A percentile compares a stretch with the other conserved stretches of the same genome.
Conservation (phyloP, 1,140 invertebrate species). For the Drosophila subpulchrella region DNA sequence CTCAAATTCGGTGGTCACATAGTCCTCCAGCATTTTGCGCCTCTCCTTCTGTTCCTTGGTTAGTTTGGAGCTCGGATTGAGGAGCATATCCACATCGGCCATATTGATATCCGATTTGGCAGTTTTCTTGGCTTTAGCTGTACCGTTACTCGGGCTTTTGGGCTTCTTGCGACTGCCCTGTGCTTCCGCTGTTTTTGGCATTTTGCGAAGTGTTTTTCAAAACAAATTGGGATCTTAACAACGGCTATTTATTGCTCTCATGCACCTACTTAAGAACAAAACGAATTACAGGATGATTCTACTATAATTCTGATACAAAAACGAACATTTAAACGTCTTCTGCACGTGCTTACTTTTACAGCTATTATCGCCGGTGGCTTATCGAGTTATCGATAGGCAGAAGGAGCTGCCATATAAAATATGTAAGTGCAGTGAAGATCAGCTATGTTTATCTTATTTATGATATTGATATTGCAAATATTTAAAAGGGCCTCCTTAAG, state of each 20-base stretch:
- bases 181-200: neutral
- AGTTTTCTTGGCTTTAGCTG: constrained; percentile 4
- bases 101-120: neutral
- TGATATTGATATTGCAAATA: too few species aligned
- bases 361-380: neutral
- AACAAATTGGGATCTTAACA: neutral
- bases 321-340: neutral
- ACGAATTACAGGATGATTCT: neutral
- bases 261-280: neutral
- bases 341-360: constrained; percentile 2
- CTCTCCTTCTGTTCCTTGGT: neutral
- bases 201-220: neutral
- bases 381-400: neutral
- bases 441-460: too few species aligned
- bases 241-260: neutral
- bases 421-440: neutral
- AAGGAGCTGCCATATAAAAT: neutral
- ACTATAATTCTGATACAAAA: neutral
- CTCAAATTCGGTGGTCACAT: neutral
- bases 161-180: neutral
- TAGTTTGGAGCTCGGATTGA: neutral
- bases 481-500: too few species aligned
- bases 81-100: neutral
- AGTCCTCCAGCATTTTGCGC: neutral
- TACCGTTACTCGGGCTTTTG: constrained; percentile 1